Evolutionary conservation across 2,888 invertebrate genomes (phyloP).

Genomic region (Tortricodes alternella): DNA sequence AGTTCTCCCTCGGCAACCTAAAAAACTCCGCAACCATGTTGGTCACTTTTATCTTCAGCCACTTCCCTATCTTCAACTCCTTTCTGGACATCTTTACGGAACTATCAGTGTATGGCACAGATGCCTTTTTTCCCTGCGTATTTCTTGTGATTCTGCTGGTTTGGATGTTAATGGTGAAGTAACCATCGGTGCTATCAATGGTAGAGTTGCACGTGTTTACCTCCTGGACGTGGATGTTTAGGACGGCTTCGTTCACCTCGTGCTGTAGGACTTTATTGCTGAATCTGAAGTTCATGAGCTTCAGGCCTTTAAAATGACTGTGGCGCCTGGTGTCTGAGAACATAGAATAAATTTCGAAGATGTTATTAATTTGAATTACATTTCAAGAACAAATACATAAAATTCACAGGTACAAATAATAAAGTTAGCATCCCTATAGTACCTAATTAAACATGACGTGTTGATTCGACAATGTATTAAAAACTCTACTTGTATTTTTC

Average conservation of each 20-base stretch:
- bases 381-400: background rate
- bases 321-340: slow-evolving; percentile 85
- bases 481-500: background rate
- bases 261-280: slow-evolving; percentile 87
- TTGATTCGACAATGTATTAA: no score
- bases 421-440: no score
- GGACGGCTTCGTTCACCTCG: slow-evolving; percentile 86
- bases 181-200: slow-evolving; percentile 60
- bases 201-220: slow-evolving; percentile 61
- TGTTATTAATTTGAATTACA: background rate
- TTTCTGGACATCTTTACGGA: slow-evolving; percentile 76
- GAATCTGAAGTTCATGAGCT: slow-evolving; percentile 88
- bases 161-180: slow-evolving; percentile 65
- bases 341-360: slow-evolving; percentile 42
- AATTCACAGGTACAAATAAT: no score
- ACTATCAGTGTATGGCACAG: slow-evolving; percentile 65
- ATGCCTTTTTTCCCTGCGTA: slow-evolving; percentile 67
- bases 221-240: slow-evolving; percentile 86
- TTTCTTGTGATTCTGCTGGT: slow-evolving; percentile 70
- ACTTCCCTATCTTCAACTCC: slow-evolving; percentile 82
- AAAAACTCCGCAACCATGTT: slow-evolving; percentile 90
- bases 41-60: slow-evolving; percentile 89
- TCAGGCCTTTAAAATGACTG: slow-evolving; percentile 85
- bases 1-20: slow-evolving; percentile 87
- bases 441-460: no score